These are phyloP conservation scores for Zaprionus camerounensis DNA, from an alignment of 1,140 invertebrate species.

Conservation along the genomic window DNA sequence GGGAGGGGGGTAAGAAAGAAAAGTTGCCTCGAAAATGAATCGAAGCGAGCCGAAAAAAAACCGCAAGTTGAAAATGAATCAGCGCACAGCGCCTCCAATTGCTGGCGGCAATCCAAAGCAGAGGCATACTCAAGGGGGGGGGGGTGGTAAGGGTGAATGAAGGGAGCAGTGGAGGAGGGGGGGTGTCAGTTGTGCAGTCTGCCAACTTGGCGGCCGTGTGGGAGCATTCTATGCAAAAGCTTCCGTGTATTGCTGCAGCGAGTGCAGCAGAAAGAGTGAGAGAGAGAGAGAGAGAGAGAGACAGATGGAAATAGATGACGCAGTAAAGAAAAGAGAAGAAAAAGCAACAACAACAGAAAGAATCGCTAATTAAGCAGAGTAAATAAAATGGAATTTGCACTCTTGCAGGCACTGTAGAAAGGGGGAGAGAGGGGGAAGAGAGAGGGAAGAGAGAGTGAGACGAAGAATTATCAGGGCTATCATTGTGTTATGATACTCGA, in stretches of 20 bases:
- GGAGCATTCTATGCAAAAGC: conserved; percentile 51
- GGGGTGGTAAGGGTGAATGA: background rate
- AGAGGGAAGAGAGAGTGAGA: background rate
- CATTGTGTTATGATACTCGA: background rate
- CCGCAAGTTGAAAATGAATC: conserved; percentile 34
- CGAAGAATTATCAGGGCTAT: background rate
- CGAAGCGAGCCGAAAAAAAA: conserved; percentile 20
- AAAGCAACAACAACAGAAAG: conserved; percentile 27
- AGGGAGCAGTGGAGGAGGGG: too few species aligned
- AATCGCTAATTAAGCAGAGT: conserved; percentile 76
- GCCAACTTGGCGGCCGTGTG: conserved; percentile 27
- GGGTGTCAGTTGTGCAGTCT: conserved; percentile 2
- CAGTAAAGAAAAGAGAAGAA: conserved; percentile 10
- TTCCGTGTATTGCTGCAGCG: conserved; percentile 57
- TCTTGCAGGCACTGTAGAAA: conserved; percentile 8
- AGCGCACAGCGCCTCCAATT: conserved; percentile 33
- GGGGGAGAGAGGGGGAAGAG: background rate
- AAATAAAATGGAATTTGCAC: conserved; percentile 77
- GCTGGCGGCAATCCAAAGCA: conserved; percentile 43
- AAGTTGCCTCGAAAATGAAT: conserved; percentile 12
- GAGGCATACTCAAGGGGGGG: background rate
- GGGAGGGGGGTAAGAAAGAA: background rate
- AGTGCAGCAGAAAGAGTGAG: background rate
- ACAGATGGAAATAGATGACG: background rate
- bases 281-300: background rate